Conservation (phyloP, 2,113 vertebrate genomes). For the Pluvianellus socialis region DNA sequence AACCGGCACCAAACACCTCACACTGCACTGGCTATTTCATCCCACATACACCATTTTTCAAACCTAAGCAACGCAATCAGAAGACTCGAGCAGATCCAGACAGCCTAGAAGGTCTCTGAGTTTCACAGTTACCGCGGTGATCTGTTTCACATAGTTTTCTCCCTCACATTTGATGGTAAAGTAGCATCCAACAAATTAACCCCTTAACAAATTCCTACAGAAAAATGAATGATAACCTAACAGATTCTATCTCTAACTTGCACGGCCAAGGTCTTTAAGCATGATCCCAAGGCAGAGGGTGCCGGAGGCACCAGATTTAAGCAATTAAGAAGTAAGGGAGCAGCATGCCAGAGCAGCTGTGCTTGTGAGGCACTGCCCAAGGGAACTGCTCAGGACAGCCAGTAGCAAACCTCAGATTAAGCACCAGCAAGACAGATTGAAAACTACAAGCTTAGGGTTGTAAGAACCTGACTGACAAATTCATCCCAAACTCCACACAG, state of each 20-base stretch:
- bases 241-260: neutral
- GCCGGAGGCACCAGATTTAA: neutral
- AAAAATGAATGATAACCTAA: neutral
- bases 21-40: neutral
- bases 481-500: neutral
- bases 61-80: neutral
- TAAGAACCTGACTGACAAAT: conserved; percentile 2
- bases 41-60: fast-evolving
- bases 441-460: neutral
- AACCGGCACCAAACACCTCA: fast-evolving
- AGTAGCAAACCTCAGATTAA: neutral
- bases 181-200: neutral
- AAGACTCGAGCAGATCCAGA: neutral
- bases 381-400: neutral
- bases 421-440: neutral
- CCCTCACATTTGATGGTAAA: neutral
- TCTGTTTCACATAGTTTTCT: neutral
- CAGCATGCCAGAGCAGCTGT: conserved; percentile 3
- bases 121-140: neutral
- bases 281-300: neutral
- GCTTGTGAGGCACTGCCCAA: conserved; percentile 8
- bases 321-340: neutral
- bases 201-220: neutral
- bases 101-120: neutral
- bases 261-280: neutral